phyloP scores from a whole-genome alignment of 2,888 invertebrate genomes.

The Aspidiotus destructor region DNA sequence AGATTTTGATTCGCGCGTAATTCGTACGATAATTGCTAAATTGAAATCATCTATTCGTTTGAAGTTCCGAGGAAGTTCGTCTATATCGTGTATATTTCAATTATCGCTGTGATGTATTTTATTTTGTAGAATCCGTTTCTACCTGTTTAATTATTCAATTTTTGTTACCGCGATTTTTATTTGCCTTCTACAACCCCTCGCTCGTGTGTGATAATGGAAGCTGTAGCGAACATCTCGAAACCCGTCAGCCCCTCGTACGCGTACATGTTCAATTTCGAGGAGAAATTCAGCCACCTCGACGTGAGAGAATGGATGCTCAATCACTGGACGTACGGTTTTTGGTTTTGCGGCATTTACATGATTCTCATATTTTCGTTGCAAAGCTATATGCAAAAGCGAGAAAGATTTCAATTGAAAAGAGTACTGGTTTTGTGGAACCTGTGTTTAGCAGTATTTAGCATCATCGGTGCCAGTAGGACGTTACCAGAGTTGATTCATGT shows the following conservation, averaged over 20 bases:
- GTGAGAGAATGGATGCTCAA: slow-evolving; percentile 90
- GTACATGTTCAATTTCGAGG: slow-evolving; percentile 90
- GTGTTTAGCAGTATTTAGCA: slow-evolving; percentile 83
- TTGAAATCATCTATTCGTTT: too few relatives aligned
- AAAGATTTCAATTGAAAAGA: slow-evolving; percentile 78
- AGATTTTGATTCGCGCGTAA: too few relatives aligned
- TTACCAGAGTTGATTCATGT: slow-evolving; percentile 87
- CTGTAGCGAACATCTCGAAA: slow-evolving; percentile 2
- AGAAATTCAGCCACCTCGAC: slow-evolving; percentile 79
- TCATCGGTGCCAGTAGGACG: slow-evolving; percentile 84
- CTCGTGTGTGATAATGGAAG: slow-evolving; percentile 12
- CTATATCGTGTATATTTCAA: too few relatives aligned
- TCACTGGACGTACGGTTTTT: slow-evolving; percentile 91
- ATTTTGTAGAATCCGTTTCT: too few relatives aligned
- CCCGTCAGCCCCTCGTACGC: slow-evolving; percentile 62
- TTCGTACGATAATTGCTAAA: too few relatives aligned
- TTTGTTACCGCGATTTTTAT: too few relatives aligned
- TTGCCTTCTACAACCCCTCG: too few relatives aligned
- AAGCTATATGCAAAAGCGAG: slow-evolving; percentile 83
- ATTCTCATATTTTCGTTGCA: slow-evolving; percentile 87
- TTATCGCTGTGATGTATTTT: too few relatives aligned
- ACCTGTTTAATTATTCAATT: too few relatives aligned
- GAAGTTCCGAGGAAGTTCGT: too few relatives aligned
- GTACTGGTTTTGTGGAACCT: slow-evolving; percentile 88
- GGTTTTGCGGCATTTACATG: slow-evolving; percentile 83